Conservation (phyloP, 2,797 vertebrate genomes). For the Lacerta agilis region DNA sequence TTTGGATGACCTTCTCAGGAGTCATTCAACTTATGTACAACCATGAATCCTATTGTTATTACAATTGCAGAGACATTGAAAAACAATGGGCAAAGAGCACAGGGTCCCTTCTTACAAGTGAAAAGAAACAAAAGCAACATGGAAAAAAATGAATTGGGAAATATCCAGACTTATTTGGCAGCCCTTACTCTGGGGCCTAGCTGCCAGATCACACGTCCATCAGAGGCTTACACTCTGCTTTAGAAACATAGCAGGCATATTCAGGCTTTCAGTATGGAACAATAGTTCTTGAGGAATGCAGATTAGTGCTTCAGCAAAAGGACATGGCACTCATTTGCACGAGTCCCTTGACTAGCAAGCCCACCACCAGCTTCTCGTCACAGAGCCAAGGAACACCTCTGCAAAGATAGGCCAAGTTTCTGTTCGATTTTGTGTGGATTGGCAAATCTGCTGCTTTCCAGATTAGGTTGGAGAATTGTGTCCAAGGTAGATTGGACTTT, state of each 20-base stretch:
- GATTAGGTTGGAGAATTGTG: not conserved
- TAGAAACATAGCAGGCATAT: constrained; percentile 7
- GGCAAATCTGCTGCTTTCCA: constrained; percentile 22
- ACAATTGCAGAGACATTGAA: constrained; percentile 51
- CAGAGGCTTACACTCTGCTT: constrained; percentile 51
- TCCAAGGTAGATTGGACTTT: constrained; percentile 29
- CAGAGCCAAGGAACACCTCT: constrained; percentile 41
- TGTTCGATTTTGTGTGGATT: not conserved
- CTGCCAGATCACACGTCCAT: constrained; percentile 57
- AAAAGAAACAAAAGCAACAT: constrained; percentile 49
- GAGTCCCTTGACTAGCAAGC: constrained; percentile 30
- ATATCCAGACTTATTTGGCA: constrained; percentile 65
- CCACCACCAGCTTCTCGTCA: constrained; percentile 36
- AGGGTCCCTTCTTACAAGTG: constrained; percentile 60
- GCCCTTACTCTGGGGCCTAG: constrained; percentile 16
- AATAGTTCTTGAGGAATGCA: constrained; percentile 35
- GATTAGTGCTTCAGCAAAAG: constrained; percentile 58
- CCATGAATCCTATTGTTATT: constrained; percentile 41
- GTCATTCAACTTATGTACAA: constrained; percentile 38
- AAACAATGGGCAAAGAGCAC: constrained; percentile 63
- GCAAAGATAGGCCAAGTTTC: constrained; percentile 5
- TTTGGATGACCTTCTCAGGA: constrained; percentile 68
- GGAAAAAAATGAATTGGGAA: constrained; percentile 54
- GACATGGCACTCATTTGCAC: constrained; percentile 54
- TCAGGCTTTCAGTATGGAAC: constrained; percentile 42